phyloP scores from a whole-genome alignment of 2,888 invertebrate species.

The Leptopilina myrica region DNA sequence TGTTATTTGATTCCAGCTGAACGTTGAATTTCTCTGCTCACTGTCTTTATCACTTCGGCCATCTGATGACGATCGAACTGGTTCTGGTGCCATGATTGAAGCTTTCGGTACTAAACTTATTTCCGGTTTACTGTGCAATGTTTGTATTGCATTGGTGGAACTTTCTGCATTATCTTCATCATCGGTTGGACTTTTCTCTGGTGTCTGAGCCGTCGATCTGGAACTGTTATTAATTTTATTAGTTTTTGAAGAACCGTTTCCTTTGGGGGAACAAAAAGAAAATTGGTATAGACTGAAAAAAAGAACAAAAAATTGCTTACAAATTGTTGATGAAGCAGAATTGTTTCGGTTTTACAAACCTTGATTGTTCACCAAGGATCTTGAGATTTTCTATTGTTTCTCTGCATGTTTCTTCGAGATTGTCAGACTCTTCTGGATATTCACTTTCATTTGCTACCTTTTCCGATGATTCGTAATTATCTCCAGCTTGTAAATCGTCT shows the following conservation, averaged over 20 bases:
- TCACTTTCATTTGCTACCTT: constrained; percentile 64
- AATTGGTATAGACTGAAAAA: background rate
- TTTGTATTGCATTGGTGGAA: constrained; percentile 42
- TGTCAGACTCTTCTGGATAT: constrained; percentile 70
- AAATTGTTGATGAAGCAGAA: constrained; percentile 22
- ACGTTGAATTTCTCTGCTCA: constrained; percentile 51
- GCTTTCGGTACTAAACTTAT: constrained; percentile 54
- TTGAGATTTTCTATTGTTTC: constrained; percentile 75
- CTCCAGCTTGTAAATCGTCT: constrained; percentile 67
- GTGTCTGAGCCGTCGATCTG: constrained; percentile 50
- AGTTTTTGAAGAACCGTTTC: background rate
- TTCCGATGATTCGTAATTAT: constrained; percentile 65
- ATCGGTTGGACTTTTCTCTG: constrained; percentile 7
- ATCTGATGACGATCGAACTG: constrained; percentile 43
- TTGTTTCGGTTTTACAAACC: constrained; percentile 60
- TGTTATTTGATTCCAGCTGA: constrained; percentile 68
- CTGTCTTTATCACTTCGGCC: constrained; percentile 51
- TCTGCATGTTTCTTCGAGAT: constrained; percentile 72
- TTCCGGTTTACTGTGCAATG: constrained; percentile 38
- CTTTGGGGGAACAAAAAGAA: background rate
- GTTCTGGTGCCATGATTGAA: constrained; percentile 49
- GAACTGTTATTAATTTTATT: constrained; percentile 46
- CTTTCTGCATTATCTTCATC: constrained; percentile 40
- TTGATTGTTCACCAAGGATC: constrained; percentile 73
- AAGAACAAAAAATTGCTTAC: constrained; percentile 30